These are phyloP conservation scores for Epinotia bilunana DNA, from an alignment of 2,888 invertebrate species.

Conservation along the genomic window DNA sequence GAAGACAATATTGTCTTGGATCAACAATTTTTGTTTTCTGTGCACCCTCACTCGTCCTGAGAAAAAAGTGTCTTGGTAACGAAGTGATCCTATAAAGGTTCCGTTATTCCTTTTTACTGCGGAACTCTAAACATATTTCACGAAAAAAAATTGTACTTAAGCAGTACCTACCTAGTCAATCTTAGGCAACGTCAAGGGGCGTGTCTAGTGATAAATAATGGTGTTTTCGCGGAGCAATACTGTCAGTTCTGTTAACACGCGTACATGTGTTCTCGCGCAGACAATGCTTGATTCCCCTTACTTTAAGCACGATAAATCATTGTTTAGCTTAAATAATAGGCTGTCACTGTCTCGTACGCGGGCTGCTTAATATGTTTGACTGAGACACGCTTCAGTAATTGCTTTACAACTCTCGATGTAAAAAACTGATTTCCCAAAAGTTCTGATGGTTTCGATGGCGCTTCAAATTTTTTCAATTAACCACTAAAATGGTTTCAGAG, in stretches of 20 bases:
- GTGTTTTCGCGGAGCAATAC: conserved; percentile 38
- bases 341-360: conserved; percentile 39
- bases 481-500: conserved; percentile 43
- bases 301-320: conserved; percentile 42
- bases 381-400: conserved; percentile 32
- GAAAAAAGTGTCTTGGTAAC: too few relatives aligned
- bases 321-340: conserved; percentile 44
- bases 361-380: conserved; percentile 28
- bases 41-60: too few relatives aligned
- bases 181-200: neutral
- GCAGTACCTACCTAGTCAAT: conserved; percentile 8
- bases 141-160: neutral
- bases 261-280: conserved; percentile 42
- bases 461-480: conserved; percentile 40
- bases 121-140: neutral
- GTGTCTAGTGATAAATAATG: conserved; percentile 41
- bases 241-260: conserved; percentile 34
- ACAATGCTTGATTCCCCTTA: conserved; percentile 42
- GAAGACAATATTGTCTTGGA: too few relatives aligned
- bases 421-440: conserved; percentile 3
- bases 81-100: too few relatives aligned
- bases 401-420: conserved; percentile 15
- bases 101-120: too few relatives aligned
- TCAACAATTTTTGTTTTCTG: too few relatives aligned
- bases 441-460: conserved; percentile 27